phyloP scores from a whole-genome alignment of 2,888 invertebrate genomes.

The Rhingia rostrata region DNA sequence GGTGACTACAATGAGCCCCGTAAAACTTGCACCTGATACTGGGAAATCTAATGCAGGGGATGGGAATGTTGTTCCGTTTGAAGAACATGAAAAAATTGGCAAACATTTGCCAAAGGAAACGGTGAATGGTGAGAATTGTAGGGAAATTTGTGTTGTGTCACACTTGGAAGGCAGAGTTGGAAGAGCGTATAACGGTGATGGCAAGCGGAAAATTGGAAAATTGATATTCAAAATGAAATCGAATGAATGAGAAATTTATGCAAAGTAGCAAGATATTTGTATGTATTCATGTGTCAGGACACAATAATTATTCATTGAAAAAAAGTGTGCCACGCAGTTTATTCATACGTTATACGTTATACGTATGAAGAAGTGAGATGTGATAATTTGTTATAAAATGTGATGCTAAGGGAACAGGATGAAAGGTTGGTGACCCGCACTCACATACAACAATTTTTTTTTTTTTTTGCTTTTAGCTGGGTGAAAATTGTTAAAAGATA shows the following conservation, averaged over 20 bases:
- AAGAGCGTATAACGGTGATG: slow-evolving; percentile 24
- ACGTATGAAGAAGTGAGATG: no score
- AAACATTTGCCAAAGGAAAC: slow-evolving; percentile 60
- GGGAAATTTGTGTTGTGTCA: slow-evolving; percentile 66
- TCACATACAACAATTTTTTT: no score
- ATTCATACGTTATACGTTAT: no score
- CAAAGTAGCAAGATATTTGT: slow-evolving; percentile 61
- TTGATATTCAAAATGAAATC: slow-evolving; percentile 71
- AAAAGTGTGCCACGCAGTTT: no score
- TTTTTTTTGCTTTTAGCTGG: no score
- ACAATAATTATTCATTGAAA: slow-evolving; percentile 72
- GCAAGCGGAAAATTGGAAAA: slow-evolving; percentile 74
- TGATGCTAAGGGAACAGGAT: no score
- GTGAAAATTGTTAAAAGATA: no score
- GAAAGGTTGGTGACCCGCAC: no score
- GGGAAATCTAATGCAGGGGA: background rate
- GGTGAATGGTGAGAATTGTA: slow-evolving; percentile 56
- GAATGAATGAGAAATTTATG: slow-evolving; percentile 70
- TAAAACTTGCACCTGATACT: slow-evolving; percentile 42
- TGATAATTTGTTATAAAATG: no score
- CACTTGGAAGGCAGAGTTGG: slow-evolving; percentile 20
- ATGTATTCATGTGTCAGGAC: slow-evolving; percentile 42
- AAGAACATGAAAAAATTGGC: slow-evolving; percentile 56
- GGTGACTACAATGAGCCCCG: background rate
- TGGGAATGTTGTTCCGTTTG: background rate